A percentile compares a stretch with the other conserved stretches of the same genome.
These are phyloP conservation scores for Hydrozoanthus tunicans DNA, from an alignment of 64 coral and sea anemone genomes.

Conservation along the genomic window DNA sequence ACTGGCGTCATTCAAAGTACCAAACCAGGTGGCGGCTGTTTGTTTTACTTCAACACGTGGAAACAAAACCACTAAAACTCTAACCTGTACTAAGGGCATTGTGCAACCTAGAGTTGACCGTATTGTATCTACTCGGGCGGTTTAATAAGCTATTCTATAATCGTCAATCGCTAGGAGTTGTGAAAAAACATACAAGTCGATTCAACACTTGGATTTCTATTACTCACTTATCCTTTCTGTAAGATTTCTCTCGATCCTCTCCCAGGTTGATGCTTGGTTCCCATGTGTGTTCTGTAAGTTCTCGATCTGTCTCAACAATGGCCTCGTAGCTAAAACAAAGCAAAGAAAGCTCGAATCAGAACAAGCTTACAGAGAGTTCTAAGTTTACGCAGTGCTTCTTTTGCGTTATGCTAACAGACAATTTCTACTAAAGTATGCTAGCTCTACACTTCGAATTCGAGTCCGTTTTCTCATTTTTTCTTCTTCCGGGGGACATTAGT, in stretches of 20 bases:
- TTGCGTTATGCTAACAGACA: too few relatives aligned
- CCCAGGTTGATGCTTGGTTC: conserved; percentile 88
- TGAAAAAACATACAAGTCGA: not conserved
- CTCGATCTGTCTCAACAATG: conserved; percentile 94
- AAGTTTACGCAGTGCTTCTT: too few relatives aligned
- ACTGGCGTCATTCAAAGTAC: too few relatives aligned
- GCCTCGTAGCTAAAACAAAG: conserved; percentile 83
- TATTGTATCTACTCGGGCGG: not conserved
- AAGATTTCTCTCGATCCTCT: conserved; percentile 88
- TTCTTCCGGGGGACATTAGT: too few relatives aligned
- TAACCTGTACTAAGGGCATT: too few relatives aligned
- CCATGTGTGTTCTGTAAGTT: conserved; percentile 93
- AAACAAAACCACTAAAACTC: too few relatives aligned
- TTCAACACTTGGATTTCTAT: not conserved
- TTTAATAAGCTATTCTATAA: not conserved
- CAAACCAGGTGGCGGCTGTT: too few relatives aligned
- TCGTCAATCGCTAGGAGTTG: not conserved
- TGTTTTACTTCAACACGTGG: too few relatives aligned
- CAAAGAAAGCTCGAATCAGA: not conserved
- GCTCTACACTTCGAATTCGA: too few relatives aligned
- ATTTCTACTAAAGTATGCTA: too few relatives aligned
- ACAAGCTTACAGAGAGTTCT: not conserved
- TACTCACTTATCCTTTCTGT: conserved; percentile 92
- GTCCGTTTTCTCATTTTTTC: too few relatives aligned
- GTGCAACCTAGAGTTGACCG: not conserved